Base-by-base conservation (phyloP, 2,888 invertebrate genomes). In the Ametastegia equiseti region DNA sequence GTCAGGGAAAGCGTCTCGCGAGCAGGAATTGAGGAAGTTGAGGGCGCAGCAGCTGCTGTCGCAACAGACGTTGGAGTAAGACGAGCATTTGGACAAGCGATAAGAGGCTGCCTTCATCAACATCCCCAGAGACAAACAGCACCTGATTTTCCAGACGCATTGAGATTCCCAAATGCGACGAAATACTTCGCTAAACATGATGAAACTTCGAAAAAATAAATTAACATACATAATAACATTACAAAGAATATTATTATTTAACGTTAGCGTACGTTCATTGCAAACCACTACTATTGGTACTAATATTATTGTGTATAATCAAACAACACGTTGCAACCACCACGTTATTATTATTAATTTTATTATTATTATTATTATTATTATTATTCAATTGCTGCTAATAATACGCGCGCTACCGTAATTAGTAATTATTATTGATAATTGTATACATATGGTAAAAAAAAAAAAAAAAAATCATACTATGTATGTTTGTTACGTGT, bases 101-200 rank as follows among this genome's bases (percentile, higher is more conserved):
- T 92, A 39, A 88, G 89, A 69, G 91, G 91, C 33, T 89, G 90
- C 82, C 83, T 91, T 33, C 87, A 89, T 82, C 78, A 78, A 78
- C 57, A 78, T 27, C 90, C 91, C 30, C 87, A 84, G 42, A 87
- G 89, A 84, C 86, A 87, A n/a, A 84, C 84, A 73, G 86, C 90
- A 0, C 89, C 92, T 15, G 93, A 93, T 83, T 93, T 92, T 81
- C 91, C 91, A 3, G 90, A 91, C 39, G 85, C 92, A 0, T 86
- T 88, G 42, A 90, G 92, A 82, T 93, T 92, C 84, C 93, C 93
- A 2, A 92, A 93, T 83, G 92, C 92, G 45, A 91, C 91, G 47
- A 92, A 91, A 83, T 92, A 90, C 82, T 92, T 93, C 83, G 84
- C 88, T 15, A 87, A 90, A 75, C 87, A 89, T 60, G 89, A 89